These are phyloP conservation scores for Patella ulyssiponensis DNA, from an alignment of 2,888 invertebrate genomes.

Conservation along the genomic window DNA sequence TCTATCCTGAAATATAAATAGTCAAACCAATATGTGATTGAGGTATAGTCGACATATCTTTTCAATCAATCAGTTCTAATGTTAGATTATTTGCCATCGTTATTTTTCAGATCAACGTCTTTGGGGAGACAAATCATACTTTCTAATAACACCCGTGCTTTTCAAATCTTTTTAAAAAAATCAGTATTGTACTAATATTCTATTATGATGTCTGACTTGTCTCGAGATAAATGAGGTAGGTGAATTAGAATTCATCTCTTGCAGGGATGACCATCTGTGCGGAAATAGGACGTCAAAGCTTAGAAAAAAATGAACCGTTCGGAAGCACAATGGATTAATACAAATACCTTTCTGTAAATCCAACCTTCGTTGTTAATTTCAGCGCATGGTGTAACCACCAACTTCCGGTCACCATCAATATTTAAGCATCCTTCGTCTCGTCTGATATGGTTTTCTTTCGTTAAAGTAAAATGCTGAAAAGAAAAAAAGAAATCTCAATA, in stretches of 20 bases:
- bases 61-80: neutral
- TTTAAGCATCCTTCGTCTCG: slow-evolving; percentile 67
- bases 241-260: too few relatives aligned
- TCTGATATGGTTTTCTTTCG: slow-evolving; percentile 59
- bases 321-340: neutral
- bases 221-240: too few relatives aligned
- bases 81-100: neutral
- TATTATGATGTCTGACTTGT: too few relatives aligned
- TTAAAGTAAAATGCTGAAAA: slow-evolving; percentile 62
- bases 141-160: too few relatives aligned
- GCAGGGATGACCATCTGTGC: too few relatives aligned
- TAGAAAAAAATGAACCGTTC: too few relatives aligned
- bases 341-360: slow-evolving; percentile 66
- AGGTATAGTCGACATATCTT: neutral
- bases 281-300: too few relatives aligned
- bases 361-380: slow-evolving; percentile 73
- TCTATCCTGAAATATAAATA: neutral
- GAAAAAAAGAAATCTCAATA: neutral
- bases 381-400: slow-evolving; percentile 72
- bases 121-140: too few relatives aligned
- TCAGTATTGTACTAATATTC: too few relatives aligned
- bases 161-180: too few relatives aligned
- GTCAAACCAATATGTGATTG: neutral
- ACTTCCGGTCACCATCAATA: slow-evolving; percentile 51
- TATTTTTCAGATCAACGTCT: too few relatives aligned